A percentile compares a stretch with the other conserved stretches of the same genome.
Evolutionary conservation across 2,888 invertebrate species (phyloP).

Genomic region (Prenolepis imparis): DNA sequence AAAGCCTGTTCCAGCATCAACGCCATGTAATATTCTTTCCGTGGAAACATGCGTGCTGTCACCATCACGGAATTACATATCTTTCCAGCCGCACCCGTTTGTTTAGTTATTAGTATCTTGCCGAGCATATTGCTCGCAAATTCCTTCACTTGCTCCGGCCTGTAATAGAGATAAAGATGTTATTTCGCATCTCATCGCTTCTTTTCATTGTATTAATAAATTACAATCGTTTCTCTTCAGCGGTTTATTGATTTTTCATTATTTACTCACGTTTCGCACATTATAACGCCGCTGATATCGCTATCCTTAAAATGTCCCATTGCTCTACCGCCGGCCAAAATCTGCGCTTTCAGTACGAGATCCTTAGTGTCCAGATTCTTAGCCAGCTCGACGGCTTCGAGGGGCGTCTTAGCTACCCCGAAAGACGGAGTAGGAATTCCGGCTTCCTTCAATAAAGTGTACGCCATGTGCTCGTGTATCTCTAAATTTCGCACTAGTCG

Average conservation of each 20-base stretch:
- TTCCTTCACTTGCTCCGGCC: constrained; percentile 93
- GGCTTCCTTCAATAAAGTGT: constrained; percentile 92
- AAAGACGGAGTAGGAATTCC: constrained; percentile 96
- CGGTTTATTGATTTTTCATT: neutral
- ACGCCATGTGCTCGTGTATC: constrained; percentile 97
- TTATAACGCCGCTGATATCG: constrained; percentile 96
- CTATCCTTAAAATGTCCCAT: constrained; percentile 96
- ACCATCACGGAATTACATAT: constrained; percentile 98
- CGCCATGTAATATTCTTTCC: constrained; percentile 98
- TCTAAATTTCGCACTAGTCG: constrained; percentile 90
- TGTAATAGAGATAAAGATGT: constrained; percentile 80
- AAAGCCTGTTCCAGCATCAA: constrained; percentile 98
- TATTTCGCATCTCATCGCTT: neutral
- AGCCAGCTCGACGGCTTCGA: constrained; percentile 93
- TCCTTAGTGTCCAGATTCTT: constrained; percentile 91
- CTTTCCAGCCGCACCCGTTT: constrained; percentile 95
- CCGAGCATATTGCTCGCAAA: constrained; percentile 94
- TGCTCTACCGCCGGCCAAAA: constrained; percentile 96
- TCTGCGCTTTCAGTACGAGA: constrained; percentile 94
- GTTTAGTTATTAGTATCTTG: constrained; percentile 96
- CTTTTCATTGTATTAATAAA: neutral
- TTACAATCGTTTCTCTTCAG: neutral
- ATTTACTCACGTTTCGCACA: constrained; percentile 91
- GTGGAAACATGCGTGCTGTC: constrained; percentile 96
- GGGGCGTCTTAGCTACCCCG: constrained; percentile 92